These are phyloP conservation scores for Varroa destructor DNA, from an alignment of 1,140 invertebrate genomes.

Conservation along the genomic window DNA sequence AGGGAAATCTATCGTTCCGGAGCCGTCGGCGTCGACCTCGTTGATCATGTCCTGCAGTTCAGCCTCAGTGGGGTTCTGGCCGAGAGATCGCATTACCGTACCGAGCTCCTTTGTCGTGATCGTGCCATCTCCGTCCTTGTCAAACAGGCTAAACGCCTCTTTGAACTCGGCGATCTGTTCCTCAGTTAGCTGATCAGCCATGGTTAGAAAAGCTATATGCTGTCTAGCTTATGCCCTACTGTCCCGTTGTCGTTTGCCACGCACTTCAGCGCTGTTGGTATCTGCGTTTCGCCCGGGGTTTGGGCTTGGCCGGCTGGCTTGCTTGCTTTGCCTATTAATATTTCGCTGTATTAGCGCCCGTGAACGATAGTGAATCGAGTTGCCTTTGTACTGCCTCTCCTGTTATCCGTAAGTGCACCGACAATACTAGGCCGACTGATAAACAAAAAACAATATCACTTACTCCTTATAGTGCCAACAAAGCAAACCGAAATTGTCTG, in stretches of 20 bases:
- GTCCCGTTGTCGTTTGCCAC: too few relatives aligned
- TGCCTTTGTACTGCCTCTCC: too few relatives aligned
- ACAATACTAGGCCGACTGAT: too few relatives aligned
- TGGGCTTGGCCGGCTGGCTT: neutral
- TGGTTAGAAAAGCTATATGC: neutral
- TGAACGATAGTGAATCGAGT: too few relatives aligned
- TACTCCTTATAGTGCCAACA: too few relatives aligned
- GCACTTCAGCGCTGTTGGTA: too few relatives aligned
- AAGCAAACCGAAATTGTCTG: too few relatives aligned
- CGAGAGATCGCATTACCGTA: conserved; percentile 94
- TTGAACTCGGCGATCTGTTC: conserved; percentile 98
- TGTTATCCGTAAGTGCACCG: too few relatives aligned
- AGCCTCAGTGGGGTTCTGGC: conserved; percentile 97
- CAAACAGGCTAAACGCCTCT: conserved; percentile 97
- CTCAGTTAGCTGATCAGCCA: conserved; percentile 90
- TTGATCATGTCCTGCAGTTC: conserved; percentile 99
- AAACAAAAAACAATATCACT: too few relatives aligned
- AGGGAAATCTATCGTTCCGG: conserved; percentile 97
- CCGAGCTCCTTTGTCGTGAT: conserved; percentile 99
- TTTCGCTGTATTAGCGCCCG: too few relatives aligned
- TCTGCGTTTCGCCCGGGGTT: too few relatives aligned
- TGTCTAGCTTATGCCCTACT: too few relatives aligned
- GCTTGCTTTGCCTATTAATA: conserved; percentile 4
- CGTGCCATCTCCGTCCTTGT: conserved; percentile 98
- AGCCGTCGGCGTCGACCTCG: conserved; percentile 99